Evolutionary conservation across 1,140 invertebrate genomes (phyloP), one percentile per base, ranked within the genome.

Genomic region (Odontomachus brunneus): DNA sequence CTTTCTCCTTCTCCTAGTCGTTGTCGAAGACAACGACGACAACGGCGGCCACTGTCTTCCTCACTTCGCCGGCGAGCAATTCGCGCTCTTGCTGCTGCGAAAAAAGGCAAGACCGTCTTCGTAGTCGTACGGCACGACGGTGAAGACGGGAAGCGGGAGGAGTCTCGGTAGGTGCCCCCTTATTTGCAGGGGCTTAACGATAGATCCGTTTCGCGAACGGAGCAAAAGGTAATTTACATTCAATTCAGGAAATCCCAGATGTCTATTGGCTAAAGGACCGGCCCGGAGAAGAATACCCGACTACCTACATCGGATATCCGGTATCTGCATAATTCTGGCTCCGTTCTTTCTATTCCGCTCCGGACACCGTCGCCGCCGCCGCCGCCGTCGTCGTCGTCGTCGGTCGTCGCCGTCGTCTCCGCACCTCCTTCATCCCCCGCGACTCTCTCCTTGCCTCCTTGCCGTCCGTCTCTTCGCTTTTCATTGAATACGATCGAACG

Each of bases 191-290:
- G 72, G 88, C 86, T 91, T 91, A 90, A 90, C 89, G 90, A 91
- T 88, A 89, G 89, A 91, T 91, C 85, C 86, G 90, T 90, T 91
- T 90, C 85, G 87, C 73, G 66, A 86, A 88, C 89, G 74, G 86
- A 82, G 89, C 84, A 88, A 89, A 92, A 86, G 87, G 91, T 90
- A 92, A 91, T 92, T 91, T 92, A 91, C 88, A 91, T 92, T 91
- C 90, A 91, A 92, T 92, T 91, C 91, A 89, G 90, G 82, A 91
- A 91, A 91, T 90, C 89, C 89, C 69, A 87, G 89, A 91, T 91
- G 88, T 91, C 89, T 90, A 90, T 90, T 89, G 89, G 84, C 85
- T 88, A 87, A 90, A 89, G 71, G 82, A 85, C 82, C 84, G 44
- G 55, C 74, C 82, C 80, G 66, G 84, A 82, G 90, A 90, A 91